Evolutionary conservation across 2,113 vertebrate genomes (phyloP).

Genomic region (Lipophrys pholis): DNA sequence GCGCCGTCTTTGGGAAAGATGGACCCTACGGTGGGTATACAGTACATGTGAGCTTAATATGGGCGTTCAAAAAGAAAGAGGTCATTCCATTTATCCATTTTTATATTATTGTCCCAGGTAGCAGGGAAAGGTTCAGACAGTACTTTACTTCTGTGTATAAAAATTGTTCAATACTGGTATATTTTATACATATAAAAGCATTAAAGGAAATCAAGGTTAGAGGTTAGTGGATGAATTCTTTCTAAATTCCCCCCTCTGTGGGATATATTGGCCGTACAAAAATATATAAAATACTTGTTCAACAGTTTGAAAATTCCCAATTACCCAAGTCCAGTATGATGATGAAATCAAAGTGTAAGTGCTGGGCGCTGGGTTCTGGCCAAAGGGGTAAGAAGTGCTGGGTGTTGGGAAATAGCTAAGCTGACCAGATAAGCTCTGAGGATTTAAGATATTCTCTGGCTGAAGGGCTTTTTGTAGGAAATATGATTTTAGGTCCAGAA

Average conservation of each 20-base stretch:
- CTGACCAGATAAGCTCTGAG: slow-evolving; percentile 23
- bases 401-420: slow-evolving; percentile 35
- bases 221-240: neutral
- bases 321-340: slow-evolving; percentile 54
- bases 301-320: slow-evolving; percentile 46
- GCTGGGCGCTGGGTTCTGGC: slow-evolving; percentile 9
- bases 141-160: neutral
- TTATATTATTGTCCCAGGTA: neutral
- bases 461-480: slow-evolving; percentile 22
- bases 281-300: slow-evolving; percentile 41
- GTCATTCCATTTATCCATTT: neutral
- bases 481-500: neutral
- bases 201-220: neutral
- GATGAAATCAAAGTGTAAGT: slow-evolving; percentile 79
- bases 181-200: neutral
- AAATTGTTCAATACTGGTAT: neutral
- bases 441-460: slow-evolving; percentile 29
- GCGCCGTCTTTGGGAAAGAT: slow-evolving; percentile 41
- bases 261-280: slow-evolving; percentile 25
- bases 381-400: slow-evolving; percentile 44
- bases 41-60: slow-evolving; percentile 19
- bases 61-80: neutral
- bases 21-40: slow-evolving; percentile 19
- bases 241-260: slow-evolving; percentile 4
- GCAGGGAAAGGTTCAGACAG: neutral